Evolutionary conservation across 2,113 vertebrate species (phyloP).

Genomic region (Hydrolagus affinis): DNA sequence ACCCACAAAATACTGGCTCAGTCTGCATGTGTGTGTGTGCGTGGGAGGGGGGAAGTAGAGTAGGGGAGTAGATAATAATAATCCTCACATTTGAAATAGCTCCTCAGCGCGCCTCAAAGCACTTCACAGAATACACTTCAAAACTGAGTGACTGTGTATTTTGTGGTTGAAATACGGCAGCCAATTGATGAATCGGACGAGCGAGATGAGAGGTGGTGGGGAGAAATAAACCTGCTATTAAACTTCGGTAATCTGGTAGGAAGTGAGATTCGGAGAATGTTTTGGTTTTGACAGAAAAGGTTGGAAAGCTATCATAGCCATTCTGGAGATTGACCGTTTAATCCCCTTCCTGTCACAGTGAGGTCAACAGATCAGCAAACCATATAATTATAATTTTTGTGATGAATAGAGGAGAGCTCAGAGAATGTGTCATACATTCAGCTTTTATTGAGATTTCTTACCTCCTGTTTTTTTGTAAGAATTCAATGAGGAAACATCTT

Average conservation of each 20-base stretch:
- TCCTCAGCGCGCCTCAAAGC: too few species aligned
- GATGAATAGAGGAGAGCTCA: neutral
- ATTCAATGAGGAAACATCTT: neutral
- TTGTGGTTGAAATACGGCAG: too few species aligned
- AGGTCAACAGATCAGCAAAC: neutral
- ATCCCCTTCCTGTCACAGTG: neutral
- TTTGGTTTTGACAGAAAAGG: neutral
- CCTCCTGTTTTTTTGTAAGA: neutral
- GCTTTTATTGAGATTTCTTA: neutral
- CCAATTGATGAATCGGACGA: too few species aligned
- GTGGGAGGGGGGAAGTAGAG: too few species aligned
- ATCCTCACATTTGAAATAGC: too few species aligned
- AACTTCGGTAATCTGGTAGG: neutral
- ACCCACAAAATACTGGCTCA: too few species aligned
- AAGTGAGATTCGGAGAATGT: neutral
- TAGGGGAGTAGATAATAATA: too few species aligned
- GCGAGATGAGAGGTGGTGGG: too few species aligned
- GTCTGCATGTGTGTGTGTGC: too few species aligned
- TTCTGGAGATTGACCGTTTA: neutral
- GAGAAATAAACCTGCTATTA: neutral
- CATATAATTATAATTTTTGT: neutral
- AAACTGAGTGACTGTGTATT: too few species aligned
- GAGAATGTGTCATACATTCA: neutral
- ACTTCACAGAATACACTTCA: too few species aligned
- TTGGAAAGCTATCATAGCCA: neutral